These are phyloP conservation scores for Plumapathes pennacea DNA, from an alignment of 92 coral and sea anemone genomes.

Conservation along the genomic window DNA sequence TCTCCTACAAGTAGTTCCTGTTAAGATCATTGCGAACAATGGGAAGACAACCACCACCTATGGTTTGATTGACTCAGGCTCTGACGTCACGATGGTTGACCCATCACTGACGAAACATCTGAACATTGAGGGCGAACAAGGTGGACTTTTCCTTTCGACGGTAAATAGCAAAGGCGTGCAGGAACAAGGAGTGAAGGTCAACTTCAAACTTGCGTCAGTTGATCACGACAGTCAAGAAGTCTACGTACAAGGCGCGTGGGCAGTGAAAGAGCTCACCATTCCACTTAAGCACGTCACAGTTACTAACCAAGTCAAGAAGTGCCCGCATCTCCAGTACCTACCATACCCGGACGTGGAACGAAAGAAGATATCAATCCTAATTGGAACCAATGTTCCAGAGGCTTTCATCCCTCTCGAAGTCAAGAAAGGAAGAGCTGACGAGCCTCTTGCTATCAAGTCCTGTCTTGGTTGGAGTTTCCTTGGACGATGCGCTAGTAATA, in stretches of 20 bases:
- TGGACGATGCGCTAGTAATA: constrained; percentile 17
- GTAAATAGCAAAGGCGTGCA: constrained; percentile 17
- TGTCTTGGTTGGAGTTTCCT: constrained; percentile 58
- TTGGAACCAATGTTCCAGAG: constrained; percentile 56
- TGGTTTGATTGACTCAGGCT: constrained; percentile 55
- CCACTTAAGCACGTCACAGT: constrained; percentile 43
- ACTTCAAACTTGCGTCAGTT: constrained; percentile 35
- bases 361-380: constrained; percentile 47
- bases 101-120: constrained; percentile 43
- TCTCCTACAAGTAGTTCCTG: constrained; percentile 58
- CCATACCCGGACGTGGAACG: constrained; percentile 56
- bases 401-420: constrained; percentile 60
- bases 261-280: constrained; percentile 53
- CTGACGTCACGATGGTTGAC: constrained; percentile 56
- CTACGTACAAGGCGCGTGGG: constrained; percentile 47
- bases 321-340: constrained; percentile 54
- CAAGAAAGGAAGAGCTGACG: constrained; percentile 24
- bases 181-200: constrained; percentile 32
- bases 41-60: constrained; percentile 32
- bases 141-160: constrained; percentile 43
- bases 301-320: constrained; percentile 18
- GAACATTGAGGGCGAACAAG: constrained; percentile 36
- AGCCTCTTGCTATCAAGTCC: constrained; percentile 54
- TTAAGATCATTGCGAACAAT: constrained; percentile 27
- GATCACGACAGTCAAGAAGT: constrained; percentile 16